These are phyloP conservation scores for Tetanocera ferruginea DNA, from an alignment of 2,888 invertebrate species.

Conservation along the genomic window DNA sequence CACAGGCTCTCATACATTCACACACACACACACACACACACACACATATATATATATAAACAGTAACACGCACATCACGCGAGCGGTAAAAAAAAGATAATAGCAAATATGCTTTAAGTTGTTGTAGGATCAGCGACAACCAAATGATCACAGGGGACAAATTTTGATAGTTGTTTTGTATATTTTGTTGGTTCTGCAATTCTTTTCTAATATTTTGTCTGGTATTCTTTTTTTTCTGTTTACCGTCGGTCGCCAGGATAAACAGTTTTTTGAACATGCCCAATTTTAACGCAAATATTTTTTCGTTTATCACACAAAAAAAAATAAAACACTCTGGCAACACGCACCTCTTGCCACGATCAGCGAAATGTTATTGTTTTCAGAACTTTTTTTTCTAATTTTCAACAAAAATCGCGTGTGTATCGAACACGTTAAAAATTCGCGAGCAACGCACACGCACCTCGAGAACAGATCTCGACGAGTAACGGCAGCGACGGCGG, in stretches of 20 bases:
- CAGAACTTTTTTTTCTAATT: background rate
- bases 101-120: background rate
- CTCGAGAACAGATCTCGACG: constrained; percentile 30
- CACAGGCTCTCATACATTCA: background rate
- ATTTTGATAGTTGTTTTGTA: background rate
- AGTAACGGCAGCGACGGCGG: constrained; percentile 48
- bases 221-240: constrained; percentile 42
- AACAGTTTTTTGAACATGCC: background rate
- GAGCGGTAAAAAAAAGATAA: background rate
- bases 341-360: background rate
- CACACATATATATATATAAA: background rate
- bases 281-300: background rate
- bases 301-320: background rate
- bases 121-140: background rate
- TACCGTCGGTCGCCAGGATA: background rate
- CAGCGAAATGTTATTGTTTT: constrained; percentile 12
- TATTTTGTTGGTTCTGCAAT: background rate
- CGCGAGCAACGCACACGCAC: constrained; percentile 32
- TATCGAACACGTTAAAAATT: constrained; percentile 1
- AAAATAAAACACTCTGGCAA: background rate
- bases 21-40: background rate
- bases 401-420: constrained; percentile 13
- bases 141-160: background rate
- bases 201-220: constrained; percentile 2
- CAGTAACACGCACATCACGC: background rate